phyloP scores from a whole-genome alignment of 2,113 vertebrate genomes.

The Bos indicus region DNA sequence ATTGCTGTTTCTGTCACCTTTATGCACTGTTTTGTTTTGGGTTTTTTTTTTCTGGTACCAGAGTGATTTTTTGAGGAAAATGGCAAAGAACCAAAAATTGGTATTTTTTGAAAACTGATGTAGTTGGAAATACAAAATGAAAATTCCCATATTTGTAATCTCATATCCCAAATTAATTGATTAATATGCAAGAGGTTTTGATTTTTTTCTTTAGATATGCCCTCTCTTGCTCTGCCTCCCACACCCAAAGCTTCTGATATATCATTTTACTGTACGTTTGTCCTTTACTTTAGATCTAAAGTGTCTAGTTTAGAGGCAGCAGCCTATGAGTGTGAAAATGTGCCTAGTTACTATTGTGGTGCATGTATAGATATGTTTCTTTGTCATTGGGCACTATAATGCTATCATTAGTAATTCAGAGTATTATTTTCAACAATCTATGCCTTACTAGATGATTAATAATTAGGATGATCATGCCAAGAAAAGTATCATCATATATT shows the following conservation, averaged over 20 bases:
- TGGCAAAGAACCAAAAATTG: background rate
- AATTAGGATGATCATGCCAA: background rate
- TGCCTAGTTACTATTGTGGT: background rate
- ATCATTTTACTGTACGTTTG: background rate
- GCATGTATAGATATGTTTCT: background rate
- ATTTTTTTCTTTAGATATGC: background rate
- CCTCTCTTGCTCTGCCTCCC: background rate
- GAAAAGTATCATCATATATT: constrained; percentile 45
- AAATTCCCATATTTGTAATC: background rate
- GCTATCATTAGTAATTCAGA: constrained; percentile 35
- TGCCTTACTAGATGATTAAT: constrained; percentile 45
- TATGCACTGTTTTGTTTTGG: background rate
- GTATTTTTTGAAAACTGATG: background rate
- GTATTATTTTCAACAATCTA: background rate
- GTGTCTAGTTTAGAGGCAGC: background rate
- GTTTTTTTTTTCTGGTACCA: background rate
- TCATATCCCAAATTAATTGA: background rate
- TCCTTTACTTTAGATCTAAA: background rate
- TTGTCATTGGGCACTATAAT: background rate
- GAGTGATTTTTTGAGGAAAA: background rate
- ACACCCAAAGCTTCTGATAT: background rate
- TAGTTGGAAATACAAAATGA: background rate
- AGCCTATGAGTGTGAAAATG: background rate
- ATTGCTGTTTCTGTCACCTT: background rate
- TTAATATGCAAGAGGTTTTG: background rate